Base-by-base conservation (phyloP, 2,888 invertebrate genomes). In the Sinopyrophorus schimmeli region DNA sequence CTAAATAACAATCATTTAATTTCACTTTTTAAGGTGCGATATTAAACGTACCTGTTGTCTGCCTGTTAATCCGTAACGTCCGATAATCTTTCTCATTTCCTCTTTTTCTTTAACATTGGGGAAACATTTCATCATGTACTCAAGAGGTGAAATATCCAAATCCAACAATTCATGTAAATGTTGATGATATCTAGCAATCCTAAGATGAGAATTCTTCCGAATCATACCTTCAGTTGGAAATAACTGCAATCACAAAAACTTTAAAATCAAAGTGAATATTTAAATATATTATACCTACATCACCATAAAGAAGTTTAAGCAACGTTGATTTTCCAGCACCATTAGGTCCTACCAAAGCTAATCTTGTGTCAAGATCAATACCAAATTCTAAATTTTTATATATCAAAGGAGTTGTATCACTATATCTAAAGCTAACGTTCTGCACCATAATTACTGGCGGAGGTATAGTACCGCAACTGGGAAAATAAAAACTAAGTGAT, bases 401-500 rank as follows among this genome's bases (percentile, higher is more conserved):
- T 66, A 99, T 99, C 80, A 82, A 88, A 0, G 96, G 94, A 37
- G 86, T 81, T 10, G 77, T 79, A 10, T 94, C 94, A 52, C 79
- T 84, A 73, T 99, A 99, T 21, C 90, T 84, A 77, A 98, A 99
- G 61, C 92, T 91, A 23, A 99, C 98, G 68, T 98, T 95, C 78
- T 95, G 95, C 41, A 99, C 97, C 97, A 98, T 98, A 65, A 99
- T 97, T 48, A 99, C 98, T 0, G 99, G 99, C 1, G 99, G 99
- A 23, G 99, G 99, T 60, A 99, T 89, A 38, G 84, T 89, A 51
- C 98, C 99, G 68, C 98, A 98, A 21, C 85, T 82, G 0, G 94
- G 97, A 74, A 99, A 99, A 73, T 90, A 94, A 74, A 99, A 99
- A 64, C 90, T 90, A 40, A 97, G 83, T 34, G 81, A 81, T 80